Conservation (phyloP, 2,888 invertebrate species). For the Ophion ellenae region DNA sequence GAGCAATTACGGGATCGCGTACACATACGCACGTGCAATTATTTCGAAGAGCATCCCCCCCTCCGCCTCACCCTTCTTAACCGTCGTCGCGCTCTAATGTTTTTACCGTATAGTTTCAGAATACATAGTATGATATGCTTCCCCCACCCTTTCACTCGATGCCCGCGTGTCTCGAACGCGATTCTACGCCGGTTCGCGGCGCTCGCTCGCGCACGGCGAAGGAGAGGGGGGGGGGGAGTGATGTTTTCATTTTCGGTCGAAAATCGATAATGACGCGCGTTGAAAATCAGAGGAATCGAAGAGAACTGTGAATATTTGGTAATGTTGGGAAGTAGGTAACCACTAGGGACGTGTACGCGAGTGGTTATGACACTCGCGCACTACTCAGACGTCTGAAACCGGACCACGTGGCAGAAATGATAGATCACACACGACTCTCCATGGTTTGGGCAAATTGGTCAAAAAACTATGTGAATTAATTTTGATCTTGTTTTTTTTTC, state of each 20-base stretch:
- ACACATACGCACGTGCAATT: slow-evolving; percentile 48
- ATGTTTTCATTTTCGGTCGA: neutral
- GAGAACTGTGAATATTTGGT: too few relatives aligned
- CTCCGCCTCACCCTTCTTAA: neutral
- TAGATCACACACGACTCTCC: neutral
- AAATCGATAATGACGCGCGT: neutral
- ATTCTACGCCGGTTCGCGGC: slow-evolving; percentile 30
- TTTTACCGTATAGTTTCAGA: neutral
- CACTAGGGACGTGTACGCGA: neutral
- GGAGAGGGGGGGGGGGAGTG: neutral
- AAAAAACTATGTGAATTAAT: neutral
- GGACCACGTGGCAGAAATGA: neutral
- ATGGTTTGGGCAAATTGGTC: neutral
- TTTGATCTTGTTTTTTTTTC: neutral
- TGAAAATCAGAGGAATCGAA: neutral
- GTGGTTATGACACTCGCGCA: neutral
- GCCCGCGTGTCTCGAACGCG: slow-evolving; percentile 60
- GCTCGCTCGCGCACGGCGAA: neutral
- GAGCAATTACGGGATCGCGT: slow-evolving; percentile 60
- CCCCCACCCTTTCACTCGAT: neutral
- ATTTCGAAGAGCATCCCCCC: slow-evolving; percentile 20
- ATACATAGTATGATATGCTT: slow-evolving; percentile 10
- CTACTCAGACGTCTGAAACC: neutral
- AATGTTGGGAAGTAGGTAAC: too few relatives aligned
- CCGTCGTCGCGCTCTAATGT: neutral